Base-by-base conservation (phyloP, 2,113 vertebrate genomes). In the Colossoma macropomum region DNA sequence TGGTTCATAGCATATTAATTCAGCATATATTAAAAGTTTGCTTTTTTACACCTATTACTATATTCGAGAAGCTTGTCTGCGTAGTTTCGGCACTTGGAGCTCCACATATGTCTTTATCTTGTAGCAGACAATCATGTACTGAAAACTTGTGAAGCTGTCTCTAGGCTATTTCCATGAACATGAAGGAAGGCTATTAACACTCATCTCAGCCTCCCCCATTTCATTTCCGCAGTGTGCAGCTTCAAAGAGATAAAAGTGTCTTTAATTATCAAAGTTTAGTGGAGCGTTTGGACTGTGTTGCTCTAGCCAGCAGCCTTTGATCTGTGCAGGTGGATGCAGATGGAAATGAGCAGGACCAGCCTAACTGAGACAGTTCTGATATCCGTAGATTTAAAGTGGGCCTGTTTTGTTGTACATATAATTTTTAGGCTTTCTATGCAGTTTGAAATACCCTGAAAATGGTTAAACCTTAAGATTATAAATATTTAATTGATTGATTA, bases 231-330 rank as follows among this genome's bases (percentile, higher is more conserved):
- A 7, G 19, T 56, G 50, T 45, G 12, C 23, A n/a, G 69, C 77
- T 65, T 87, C 70, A 81, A 75, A 86, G 63, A 30, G 48, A 69
- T 85, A 70, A 79, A 66, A 75, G 27, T 79, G 16, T 38, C 56
- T 70, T 59, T 63, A 72, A 80, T 66, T 79, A 74, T 72, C 48
- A 32, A 45, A 75, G 66, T 78, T 81, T 73, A 38, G 68, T 66
- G 32, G 21, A 30, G 56, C 66, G 21, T 0, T 13, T 13, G 27
- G 65, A n/a, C 25, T 72, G 27, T 34, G 50, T 28, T 15, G 38
- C 62, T 75, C 23, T 25, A 32, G 28, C 21, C 11, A 8, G 12
- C 1, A 54, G 32, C 65, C 54, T 77, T 81, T 81, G 16, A 77
- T 85, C 50, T 65, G 16, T 5, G 13, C 66, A 25, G 19, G 56